Evolutionary conservation across 1,140 invertebrate genomes (phyloP).

Genomic region (Drosophila pandora): DNA sequence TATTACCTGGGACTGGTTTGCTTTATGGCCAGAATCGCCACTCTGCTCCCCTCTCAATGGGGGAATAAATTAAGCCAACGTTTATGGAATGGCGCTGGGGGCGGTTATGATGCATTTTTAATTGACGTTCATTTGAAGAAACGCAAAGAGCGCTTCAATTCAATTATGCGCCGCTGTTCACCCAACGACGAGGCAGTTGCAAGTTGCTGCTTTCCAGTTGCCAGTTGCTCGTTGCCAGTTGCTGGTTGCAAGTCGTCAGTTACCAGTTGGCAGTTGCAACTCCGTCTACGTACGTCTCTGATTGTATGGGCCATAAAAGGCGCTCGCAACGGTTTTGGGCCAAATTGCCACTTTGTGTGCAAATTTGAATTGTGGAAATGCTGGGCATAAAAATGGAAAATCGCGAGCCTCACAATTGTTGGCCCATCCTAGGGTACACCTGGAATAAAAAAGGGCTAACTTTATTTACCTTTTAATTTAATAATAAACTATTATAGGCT

Average conservation of each 20-base stretch:
- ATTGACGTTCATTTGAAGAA: constrained; percentile 81
- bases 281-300: constrained; percentile 29
- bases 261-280: constrained; percentile 36
- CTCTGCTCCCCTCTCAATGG: constrained; percentile 21
- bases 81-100: constrained; percentile 79
- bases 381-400: constrained; percentile 68
- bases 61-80: constrained; percentile 71
- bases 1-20: constrained; percentile 59
- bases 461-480: not conserved
- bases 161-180: constrained; percentile 59
- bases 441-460: not conserved
- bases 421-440: constrained; percentile 21
- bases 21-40: constrained; percentile 50
- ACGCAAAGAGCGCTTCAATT: constrained; percentile 73
- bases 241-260: constrained; percentile 1
- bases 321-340: constrained; percentile 75
- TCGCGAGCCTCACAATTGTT: constrained; percentile 59
- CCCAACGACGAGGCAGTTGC: constrained; percentile 4
- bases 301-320: constrained; percentile 70
- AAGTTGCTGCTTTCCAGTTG: constrained; percentile 8
- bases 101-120: constrained; percentile 81
- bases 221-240: not conserved
- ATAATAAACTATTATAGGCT: too few species aligned
- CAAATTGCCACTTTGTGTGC: constrained; percentile 81
- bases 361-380: constrained; percentile 79